Evolutionary conservation across 2,888 invertebrate genomes (phyloP).

Genomic region (Tribolium freemani): DNA sequence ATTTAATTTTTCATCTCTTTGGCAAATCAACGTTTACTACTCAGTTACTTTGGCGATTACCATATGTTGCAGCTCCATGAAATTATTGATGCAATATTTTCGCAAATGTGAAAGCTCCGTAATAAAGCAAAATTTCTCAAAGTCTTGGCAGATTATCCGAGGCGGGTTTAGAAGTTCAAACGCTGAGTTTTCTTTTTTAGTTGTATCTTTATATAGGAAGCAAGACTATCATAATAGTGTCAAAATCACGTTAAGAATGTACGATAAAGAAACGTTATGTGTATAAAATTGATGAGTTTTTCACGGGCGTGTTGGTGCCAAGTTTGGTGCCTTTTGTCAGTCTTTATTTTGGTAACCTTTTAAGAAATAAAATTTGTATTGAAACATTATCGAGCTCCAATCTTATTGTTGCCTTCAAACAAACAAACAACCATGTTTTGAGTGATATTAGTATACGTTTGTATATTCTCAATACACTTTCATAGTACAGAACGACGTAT

Average conservation of each 20-base stretch:
- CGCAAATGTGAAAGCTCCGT: too few relatives aligned
- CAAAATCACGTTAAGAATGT: background rate
- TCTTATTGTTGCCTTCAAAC: slow-evolving; percentile 34
- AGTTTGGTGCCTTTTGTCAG: background rate
- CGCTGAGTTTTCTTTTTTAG: background rate
- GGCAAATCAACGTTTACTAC: too few relatives aligned
- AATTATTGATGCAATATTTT: too few relatives aligned
- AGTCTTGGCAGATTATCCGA: background rate
- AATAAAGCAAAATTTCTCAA: background rate
- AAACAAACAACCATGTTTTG: slow-evolving; percentile 49
- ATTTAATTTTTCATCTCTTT: too few relatives aligned
- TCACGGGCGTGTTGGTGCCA: too few relatives aligned
- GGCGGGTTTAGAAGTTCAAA: background rate
- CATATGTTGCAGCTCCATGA: too few relatives aligned
- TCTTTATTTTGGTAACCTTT: slow-evolving; percentile 32
- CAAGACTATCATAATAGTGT: background rate
- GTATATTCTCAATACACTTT: slow-evolving; percentile 33
- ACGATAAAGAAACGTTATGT: background rate
- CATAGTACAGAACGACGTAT: slow-evolving; percentile 33
- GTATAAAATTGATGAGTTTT: background rate
- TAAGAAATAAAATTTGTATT: slow-evolving; percentile 38
- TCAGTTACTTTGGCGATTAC: too few relatives aligned
- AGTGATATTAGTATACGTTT: slow-evolving; percentile 35
- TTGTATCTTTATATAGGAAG: background rate
- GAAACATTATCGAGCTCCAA: slow-evolving; percentile 42